These are phyloP conservation scores for Lasiommata megera DNA, from an alignment of 2,888 invertebrate genomes.

Conservation along the genomic window DNA sequence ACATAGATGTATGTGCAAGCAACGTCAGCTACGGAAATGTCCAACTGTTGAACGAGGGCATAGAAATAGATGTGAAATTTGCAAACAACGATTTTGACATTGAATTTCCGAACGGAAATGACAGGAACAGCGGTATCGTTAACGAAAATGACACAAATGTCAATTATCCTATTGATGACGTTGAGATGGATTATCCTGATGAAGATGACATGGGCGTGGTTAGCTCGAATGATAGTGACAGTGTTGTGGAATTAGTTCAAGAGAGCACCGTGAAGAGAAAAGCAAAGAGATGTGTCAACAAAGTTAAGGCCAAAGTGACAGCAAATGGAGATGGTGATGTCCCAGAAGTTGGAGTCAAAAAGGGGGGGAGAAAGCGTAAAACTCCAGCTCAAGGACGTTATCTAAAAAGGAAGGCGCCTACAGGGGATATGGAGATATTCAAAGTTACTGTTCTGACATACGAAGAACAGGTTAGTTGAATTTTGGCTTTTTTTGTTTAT, in stretches of 20 bases:
- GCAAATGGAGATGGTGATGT: background rate
- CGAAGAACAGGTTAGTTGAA: slow-evolving; percentile 2
- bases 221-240: background rate
- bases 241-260: background rate
- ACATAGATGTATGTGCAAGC: background rate
- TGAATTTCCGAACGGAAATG: background rate
- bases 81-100: background rate
- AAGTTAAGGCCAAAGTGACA: background rate
- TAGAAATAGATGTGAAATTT: slow-evolving; percentile 1
- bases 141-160: background rate
- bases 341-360: background rate
- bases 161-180: background rate
- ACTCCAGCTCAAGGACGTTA: background rate
- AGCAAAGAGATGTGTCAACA: background rate
- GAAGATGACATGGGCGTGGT: background rate
- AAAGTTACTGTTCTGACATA: slow-evolving; percentile 6
- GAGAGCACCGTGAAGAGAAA: background rate
- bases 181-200: background rate
- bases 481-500: too few relatives aligned
- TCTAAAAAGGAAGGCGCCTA: background rate
- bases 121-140: background rate
- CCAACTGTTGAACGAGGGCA: background rate
- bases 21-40: background rate
- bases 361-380: background rate
- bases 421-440: background rate